These are phyloP conservation scores for Poecilia gillii DNA, from an alignment of 2,797 vertebrate species.

Conservation along the genomic window DNA sequence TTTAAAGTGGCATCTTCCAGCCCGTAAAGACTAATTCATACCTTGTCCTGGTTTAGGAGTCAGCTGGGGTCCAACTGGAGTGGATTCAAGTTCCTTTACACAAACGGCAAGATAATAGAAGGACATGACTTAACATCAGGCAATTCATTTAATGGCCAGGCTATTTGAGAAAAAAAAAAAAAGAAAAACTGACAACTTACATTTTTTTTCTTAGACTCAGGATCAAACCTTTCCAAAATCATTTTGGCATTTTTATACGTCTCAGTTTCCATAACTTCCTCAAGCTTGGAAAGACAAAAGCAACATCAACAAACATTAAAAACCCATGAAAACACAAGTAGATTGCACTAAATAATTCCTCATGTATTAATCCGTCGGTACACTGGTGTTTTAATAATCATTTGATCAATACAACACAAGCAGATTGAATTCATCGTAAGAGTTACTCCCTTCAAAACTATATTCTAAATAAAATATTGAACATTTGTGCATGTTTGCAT, in stretches of 20 bases:
- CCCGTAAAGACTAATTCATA: conserved; percentile 56
- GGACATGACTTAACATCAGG: conserved; percentile 3
- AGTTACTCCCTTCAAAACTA: conserved; percentile 65
- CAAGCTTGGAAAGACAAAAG: conserved; percentile 83
- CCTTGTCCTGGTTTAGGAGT: conserved; percentile 95
- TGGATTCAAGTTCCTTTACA: conserved; percentile 87
- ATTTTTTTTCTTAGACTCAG: conserved; percentile 89
- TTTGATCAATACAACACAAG: conserved; percentile 22
- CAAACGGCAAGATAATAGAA: conserved; percentile 48
- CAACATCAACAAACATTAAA: conserved; percentile 7
- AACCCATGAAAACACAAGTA: background rate
- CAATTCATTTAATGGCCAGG: background rate
- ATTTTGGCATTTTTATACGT: conserved; percentile 98
- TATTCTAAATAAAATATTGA: conserved; percentile 88
- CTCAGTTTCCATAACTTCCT: conserved; percentile 99
- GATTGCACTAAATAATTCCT: conserved; percentile 3
- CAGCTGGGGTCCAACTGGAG: conserved; percentile 82
- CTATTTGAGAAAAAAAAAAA: background rate
- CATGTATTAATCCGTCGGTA: conserved; percentile 6
- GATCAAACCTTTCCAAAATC: conserved; percentile 98
- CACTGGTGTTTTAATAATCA: conserved; percentile 19
- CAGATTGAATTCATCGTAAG: conserved; percentile 9
- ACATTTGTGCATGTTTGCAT: conserved; percentile 96
- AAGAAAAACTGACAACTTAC: conserved; percentile 74
- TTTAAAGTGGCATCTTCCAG: background rate